Base-by-base conservation (phyloP, 2,888 invertebrate species). In the Meganola albula region DNA sequence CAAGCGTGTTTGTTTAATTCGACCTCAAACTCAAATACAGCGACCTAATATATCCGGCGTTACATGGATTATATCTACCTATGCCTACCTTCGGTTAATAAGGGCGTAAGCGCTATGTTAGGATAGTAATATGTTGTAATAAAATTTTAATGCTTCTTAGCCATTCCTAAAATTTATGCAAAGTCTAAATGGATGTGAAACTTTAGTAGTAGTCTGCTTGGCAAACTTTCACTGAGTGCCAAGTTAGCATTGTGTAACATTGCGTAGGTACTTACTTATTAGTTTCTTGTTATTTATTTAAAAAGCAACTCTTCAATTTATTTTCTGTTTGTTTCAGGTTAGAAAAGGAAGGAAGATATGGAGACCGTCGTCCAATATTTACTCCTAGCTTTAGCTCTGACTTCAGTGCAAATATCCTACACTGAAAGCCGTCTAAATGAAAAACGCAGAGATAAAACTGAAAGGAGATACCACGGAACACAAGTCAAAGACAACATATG, bases 401-500 rank as follows among this genome's bases (percentile, higher is more conserved):
- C 83, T 74, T 80, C 77, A 57, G 75, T 78, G 71, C 84, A 85
- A 82, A 84, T 84, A 84, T 82, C 84, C 58, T 76, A 74, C 69
- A 79, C 83, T 54, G 84, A 84, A 63, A 83, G 83, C 68, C 78
- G 83, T 52, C 76, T 82, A 70, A 83, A 79, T 83, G 84, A 85
- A 74, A 85, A 84, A 76, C 84, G 84, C 46, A 73, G 84, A 53
- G 82, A 84, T 67, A 85, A 85, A 79, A 80, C 74, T 42, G 83
- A 83, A 58, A 71, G 84, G 43, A 65, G 78, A 49, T 69, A 75
- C 58, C 77, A 82, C 44, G 58, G 73, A 10, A 63, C 67, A 21
- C 74, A 74, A 55, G 65, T 68, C 37, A 76, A 78, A 64, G 77
- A 83, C 63, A 89, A 90, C 67, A 83, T 90, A 53, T 90, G 90